Percentiles rank a stretch among this genome's conserved stretches.
Evolutionary conservation across 37 sponge, comb jelly and placozoan species (phyloP).

Genomic region (Haliclona indistincta): DNA sequence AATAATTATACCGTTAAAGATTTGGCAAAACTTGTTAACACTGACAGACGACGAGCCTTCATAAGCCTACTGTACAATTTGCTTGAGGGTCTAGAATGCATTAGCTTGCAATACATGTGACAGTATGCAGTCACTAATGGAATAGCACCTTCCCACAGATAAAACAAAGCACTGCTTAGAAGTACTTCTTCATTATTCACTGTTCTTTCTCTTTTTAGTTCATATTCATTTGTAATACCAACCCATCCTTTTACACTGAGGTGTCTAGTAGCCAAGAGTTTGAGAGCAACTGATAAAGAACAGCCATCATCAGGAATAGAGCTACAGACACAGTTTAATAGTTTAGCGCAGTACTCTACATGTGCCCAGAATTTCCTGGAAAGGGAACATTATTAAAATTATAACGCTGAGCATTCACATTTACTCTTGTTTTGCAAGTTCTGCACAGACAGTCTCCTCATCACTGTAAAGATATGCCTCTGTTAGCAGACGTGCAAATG

Average conservation of each 20-base stretch:
- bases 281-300: no score
- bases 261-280: no score
- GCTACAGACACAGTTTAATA: background rate
- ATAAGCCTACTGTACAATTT: background rate
- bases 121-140: conserved; percentile 4
- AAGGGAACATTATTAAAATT: background rate
- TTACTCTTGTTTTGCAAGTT: background rate
- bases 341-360: conserved; percentile 3
- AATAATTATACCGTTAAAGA: background rate
- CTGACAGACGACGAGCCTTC: background rate
- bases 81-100: background rate
- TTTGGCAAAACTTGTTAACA: background rate
- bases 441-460: background rate
- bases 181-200: no score
- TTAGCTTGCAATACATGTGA: background rate
- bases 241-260: no score
- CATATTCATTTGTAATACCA: no score
- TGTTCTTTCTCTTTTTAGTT: no score
- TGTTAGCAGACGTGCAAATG: background rate
- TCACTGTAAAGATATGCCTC: background rate
- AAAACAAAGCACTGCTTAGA: background rate
- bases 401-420: background rate
- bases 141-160: background rate
- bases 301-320: no score
- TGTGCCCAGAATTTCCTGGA: background rate